Percentiles rank a stretch among this genome's conserved stretches.
These are phyloP conservation scores for Drosophila infuscata DNA, from an alignment of 2,888 invertebrate genomes.

Conservation along the genomic window DNA sequence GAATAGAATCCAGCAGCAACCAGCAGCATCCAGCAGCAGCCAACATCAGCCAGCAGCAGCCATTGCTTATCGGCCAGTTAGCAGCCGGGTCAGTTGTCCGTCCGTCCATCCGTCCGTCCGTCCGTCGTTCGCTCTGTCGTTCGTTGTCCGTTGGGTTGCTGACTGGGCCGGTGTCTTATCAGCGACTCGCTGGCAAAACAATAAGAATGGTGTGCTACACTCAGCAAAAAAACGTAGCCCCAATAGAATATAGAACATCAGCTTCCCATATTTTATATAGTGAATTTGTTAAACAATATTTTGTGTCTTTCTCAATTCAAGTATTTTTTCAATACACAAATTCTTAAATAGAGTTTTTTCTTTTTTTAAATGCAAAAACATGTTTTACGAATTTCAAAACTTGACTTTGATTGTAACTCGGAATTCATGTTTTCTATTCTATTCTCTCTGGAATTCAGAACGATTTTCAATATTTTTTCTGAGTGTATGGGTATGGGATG, in stretches of 20 bases:
- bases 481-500: slow-evolving; percentile 1
- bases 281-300: neutral
- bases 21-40: neutral
- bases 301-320: neutral
- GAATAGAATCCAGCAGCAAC: slow-evolving; percentile 20
- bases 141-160: slow-evolving; percentile 29
- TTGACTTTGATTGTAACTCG: neutral
- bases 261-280: neutral
- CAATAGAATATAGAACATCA: neutral
- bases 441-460: neutral
- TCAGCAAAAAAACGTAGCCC: neutral
- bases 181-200: slow-evolving; percentile 42
- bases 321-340: neutral
- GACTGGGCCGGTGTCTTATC: slow-evolving; percentile 52
- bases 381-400: neutral
- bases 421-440: neutral
- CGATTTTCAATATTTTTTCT: neutral
- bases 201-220: slow-evolving; percentile 12
- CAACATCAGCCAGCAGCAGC: slow-evolving; percentile 7
- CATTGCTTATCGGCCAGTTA: slow-evolving; percentile 51
- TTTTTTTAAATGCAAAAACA: too few relatives aligned
- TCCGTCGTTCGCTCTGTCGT: slow-evolving; percentile 1
- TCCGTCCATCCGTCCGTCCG: neutral
- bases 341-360: too few relatives aligned
- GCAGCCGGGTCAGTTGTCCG: slow-evolving; percentile 49